A percentile compares a stretch with the other conserved stretches of the same genome.
These are phyloP conservation scores for Stegastes partitus DNA, from an alignment of 2,113 vertebrate species.

Conservation along the genomic window DNA sequence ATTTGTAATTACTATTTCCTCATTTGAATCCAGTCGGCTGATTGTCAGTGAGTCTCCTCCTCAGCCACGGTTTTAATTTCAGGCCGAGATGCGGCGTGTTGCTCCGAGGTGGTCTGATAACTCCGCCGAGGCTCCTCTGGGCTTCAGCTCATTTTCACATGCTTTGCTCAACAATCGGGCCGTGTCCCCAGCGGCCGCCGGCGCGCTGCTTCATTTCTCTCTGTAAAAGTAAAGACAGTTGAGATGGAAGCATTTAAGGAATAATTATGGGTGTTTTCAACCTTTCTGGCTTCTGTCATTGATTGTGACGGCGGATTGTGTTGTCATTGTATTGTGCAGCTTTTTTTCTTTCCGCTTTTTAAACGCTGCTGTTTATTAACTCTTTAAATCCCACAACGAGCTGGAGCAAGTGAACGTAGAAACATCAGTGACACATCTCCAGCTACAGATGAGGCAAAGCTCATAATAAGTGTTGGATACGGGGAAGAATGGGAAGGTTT, in stretches of 20 bases:
- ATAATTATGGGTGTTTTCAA: conserved; percentile 24
- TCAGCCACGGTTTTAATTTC: conserved; percentile 61
- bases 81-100: conserved; percentile 37
- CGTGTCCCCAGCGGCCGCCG: conserved; percentile 32
- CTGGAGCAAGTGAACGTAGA: neutral
- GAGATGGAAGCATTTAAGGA: conserved; percentile 27
- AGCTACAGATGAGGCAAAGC: neutral
- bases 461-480: too few species aligned
- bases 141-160: conserved; percentile 53
- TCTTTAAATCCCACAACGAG: neutral
- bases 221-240: conserved; percentile 14
- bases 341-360: neutral
- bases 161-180: conserved; percentile 52
- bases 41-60: conserved; percentile 53
- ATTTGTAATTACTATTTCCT: conserved; percentile 69
- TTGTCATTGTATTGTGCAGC: neutral
- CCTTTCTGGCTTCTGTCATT: conserved; percentile 7
- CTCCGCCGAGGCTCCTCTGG: conserved; percentile 46
- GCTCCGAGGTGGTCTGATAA: conserved; percentile 54
- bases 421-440: neutral
- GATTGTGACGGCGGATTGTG: conserved; percentile 17
- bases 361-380: neutral
- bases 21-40: conserved; percentile 60
- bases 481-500: too few species aligned
- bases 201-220: conserved; percentile 36